phyloP scores from a whole-genome alignment of 1,140 invertebrate genomes.

The Lethocerus indicus region DNA sequence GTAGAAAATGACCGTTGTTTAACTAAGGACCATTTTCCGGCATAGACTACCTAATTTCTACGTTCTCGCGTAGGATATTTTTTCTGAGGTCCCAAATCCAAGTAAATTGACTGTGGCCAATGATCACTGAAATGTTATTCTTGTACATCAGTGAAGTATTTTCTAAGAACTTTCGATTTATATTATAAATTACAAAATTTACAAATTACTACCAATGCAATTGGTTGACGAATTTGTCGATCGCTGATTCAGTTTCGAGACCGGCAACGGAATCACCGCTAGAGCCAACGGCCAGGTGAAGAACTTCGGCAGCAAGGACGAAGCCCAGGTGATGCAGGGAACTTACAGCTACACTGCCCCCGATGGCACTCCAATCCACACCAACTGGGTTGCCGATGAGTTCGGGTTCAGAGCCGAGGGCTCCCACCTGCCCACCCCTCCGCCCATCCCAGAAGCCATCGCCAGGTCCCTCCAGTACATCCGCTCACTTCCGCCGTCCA shows the following conservation, averaged over 20 bases:
- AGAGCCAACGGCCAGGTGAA: background rate
- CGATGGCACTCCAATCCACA: conserved; percentile 34
- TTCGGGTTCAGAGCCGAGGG: conserved; percentile 55
- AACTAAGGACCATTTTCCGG: no score
- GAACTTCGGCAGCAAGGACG: conserved; percentile 22
- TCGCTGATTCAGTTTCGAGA: background rate
- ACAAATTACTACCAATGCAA: no score
- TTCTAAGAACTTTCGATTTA: no score
- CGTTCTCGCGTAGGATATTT: no score
- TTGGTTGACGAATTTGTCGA: no score
- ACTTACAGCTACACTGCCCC: conserved; percentile 45
- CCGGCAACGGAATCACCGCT: background rate
- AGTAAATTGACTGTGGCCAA: no score
- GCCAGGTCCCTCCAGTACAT: background rate
- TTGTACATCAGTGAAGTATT: no score
- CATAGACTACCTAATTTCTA: no score
- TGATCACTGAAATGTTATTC: no score
- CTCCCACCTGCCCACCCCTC: conserved; percentile 53
- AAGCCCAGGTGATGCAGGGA: conserved; percentile 36
- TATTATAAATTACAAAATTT: no score
- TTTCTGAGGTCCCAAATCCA: no score
- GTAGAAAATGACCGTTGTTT: no score
- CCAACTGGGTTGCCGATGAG: conserved; percentile 60
- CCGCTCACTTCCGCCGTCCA: conserved; percentile 17
- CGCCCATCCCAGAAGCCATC: conserved; percentile 38